Percentiles rank a stretch among this genome's conserved stretches.
Evolutionary conservation across 2,113 vertebrate genomes (phyloP).

Genomic region (Haemorhous mexicanus): DNA sequence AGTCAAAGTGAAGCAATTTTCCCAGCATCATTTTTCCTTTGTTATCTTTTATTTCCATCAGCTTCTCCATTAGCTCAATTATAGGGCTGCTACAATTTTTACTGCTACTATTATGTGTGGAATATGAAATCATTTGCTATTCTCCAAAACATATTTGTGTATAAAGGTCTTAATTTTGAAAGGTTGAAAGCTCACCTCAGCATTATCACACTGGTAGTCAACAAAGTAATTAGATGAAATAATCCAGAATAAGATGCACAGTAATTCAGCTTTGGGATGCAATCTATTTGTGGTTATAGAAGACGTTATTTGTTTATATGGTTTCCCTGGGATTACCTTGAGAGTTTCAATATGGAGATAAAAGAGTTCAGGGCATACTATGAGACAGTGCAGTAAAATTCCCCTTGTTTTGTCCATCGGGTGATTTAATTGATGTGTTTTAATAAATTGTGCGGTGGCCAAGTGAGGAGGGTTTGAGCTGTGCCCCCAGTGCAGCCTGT

Average conservation of each 20-base stretch:
- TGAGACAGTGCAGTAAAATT: not conserved
- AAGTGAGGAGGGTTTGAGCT: not conserved
- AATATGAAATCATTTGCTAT: conserved; percentile 49
- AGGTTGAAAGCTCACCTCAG: conserved; percentile 56
- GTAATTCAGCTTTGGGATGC: conserved; percentile 54
- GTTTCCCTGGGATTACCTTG: conserved; percentile 37
- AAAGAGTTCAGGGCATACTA: not conserved
- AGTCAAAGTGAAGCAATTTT: conserved; percentile 65
- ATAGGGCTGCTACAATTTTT: conserved; percentile 24
- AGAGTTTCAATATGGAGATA: conserved; percentile 57
- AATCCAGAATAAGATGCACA: conserved; percentile 44
- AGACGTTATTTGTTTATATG: conserved; percentile 48
- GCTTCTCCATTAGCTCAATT: conserved; percentile 57
- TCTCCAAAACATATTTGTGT: conserved; percentile 52
- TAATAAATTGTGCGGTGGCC: not conserved
- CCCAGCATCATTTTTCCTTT: conserved; percentile 59
- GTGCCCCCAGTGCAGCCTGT: not conserved
- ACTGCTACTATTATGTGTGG: not conserved
- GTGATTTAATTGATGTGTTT: not conserved
- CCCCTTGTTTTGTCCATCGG: not conserved
- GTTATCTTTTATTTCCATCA: conserved; percentile 61
- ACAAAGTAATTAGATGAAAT: conserved; percentile 62
- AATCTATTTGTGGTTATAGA: conserved; percentile 46
- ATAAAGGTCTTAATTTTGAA: conserved; percentile 58
- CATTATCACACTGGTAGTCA: conserved; percentile 62